Evolutionary conservation across 2,797 vertebrate genomes (phyloP), one percentile per base, ranked within the genome.

Genomic region (Carduelis carduelis): DNA sequence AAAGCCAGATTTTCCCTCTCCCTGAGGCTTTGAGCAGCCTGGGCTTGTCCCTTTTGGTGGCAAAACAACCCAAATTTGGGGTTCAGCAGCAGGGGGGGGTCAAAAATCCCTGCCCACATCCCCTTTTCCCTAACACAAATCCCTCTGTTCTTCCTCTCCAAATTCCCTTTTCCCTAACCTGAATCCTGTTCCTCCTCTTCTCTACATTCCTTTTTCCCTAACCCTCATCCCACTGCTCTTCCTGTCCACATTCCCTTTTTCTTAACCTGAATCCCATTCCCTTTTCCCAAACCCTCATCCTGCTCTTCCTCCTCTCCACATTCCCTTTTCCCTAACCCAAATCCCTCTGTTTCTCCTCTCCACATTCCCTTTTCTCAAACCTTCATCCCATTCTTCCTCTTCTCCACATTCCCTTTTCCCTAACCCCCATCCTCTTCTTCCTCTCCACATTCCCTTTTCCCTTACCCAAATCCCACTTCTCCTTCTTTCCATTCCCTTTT

Each of bases 261-360:
- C 66, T 53, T 5, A 7, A n/a, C 32, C 32, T 4, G 0, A 4
- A n/a, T 22, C 34, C 34, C 10, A 32, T 24, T 18, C 35, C 27
- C 32, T 43, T 37, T 30, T 41, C 46, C 60, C 53, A 11, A 9
- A 53, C 17, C 50, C 11, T n/a, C n/a, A n/a, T n/a, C 34, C 34
- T 11, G 0, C 4, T 11, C 0, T 5, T 39, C 28, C 11, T 13
- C 1, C 3, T 30, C 0, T 3, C 20, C 10, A 13, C 10, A 32
- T 24, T 18, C 35, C 27, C 32, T 43, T 37, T 30, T 41, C 46
- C 60, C 53, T 11, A 9, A 53, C 17, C 50, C 11, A 0, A 18
- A 52, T 53, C 8, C 28, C 6, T 0, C 15, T 12, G n/a, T 8
- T 30, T 28, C 60, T 13, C 1, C 12, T 32, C 0, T 20, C 17